Percentiles rank a stretch among this genome's conserved stretches.
phyloP scores from a whole-genome alignment of 2,888 invertebrate genomes.

The Eupsilia transversa region DNA sequence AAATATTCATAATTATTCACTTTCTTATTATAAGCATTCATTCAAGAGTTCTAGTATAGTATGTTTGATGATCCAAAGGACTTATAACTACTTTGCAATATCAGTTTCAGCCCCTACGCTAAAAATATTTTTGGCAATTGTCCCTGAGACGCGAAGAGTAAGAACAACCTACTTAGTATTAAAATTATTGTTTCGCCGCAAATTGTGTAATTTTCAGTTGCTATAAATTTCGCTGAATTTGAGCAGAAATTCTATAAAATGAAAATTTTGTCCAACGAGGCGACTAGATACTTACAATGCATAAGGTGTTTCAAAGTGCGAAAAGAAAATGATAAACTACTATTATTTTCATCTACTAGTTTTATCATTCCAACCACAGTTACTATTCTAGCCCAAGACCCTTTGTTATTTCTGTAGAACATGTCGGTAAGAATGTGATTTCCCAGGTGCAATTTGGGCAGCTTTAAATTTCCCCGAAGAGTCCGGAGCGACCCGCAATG shows the following conservation, averaged over 20 bases:
- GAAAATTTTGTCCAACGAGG: neutral
- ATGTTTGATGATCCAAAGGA: neutral
- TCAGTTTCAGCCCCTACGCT: neutral
- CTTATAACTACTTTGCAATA: too few species aligned
- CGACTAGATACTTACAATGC: neutral
- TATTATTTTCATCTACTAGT: constrained; percentile 14
- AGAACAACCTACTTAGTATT: neutral
- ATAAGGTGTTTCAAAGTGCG: neutral
- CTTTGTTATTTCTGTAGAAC: constrained; percentile 39
- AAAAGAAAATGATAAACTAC: constrained; percentile 7
- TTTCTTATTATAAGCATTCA: neutral
- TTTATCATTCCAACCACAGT: constrained; percentile 18
- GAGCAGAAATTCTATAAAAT: neutral
- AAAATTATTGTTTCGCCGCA: neutral
- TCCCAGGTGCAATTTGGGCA: constrained; percentile 78
- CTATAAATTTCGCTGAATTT: constrained; percentile 1
- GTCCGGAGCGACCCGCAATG: constrained; percentile 70
- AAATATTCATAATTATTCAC: constrained; percentile 17
- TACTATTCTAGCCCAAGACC: constrained; percentile 28
- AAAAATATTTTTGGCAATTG: neutral
- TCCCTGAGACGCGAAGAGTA: neutral
- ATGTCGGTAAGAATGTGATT: constrained; percentile 65
- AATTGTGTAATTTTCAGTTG: constrained; percentile 8
- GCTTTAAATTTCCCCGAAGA: constrained; percentile 78
- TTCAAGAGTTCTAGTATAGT: constrained; percentile 13